Evolutionary conservation across 2,888 invertebrate species (phyloP).

Genomic region (Troides helena): DNA sequence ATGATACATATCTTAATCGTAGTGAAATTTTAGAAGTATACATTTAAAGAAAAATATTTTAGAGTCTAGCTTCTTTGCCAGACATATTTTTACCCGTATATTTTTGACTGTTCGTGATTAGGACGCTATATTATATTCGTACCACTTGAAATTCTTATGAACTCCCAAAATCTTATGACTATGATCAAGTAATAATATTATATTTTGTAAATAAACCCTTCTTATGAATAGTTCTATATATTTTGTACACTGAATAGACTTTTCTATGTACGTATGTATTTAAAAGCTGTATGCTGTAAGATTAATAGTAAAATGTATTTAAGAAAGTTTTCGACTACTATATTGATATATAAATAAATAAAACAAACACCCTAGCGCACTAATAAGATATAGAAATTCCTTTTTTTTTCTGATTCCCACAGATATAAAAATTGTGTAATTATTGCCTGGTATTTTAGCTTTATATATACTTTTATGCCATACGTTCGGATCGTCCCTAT

Average conservation of each 20-base stretch:
- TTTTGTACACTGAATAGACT: slow-evolving; percentile 51
- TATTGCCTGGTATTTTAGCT: slow-evolving; percentile 11
- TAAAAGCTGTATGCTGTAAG: slow-evolving; percentile 29
- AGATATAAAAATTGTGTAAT: not conserved
- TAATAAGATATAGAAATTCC: slow-evolving; percentile 1
- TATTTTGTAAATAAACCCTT: slow-evolving; percentile 74
- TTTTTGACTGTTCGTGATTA: slow-evolving; percentile 66
- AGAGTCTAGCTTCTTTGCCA: slow-evolving; percentile 63
- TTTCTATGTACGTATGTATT: slow-evolving; percentile 50
- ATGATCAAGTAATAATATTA: slow-evolving; percentile 64
- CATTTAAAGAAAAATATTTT: slow-evolving; percentile 57
- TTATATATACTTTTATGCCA: slow-evolving; percentile 30
- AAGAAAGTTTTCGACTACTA: slow-evolving; percentile 18
- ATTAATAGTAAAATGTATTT: slow-evolving; percentile 20
- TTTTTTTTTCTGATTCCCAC: not conserved
- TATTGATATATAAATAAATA: slow-evolving; percentile 5
- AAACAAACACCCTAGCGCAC: slow-evolving; percentile 10
- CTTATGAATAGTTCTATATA: slow-evolving; percentile 60
- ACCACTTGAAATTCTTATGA: slow-evolving; percentile 77
- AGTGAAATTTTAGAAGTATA: slow-evolving; percentile 72
- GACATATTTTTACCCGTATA: slow-evolving; percentile 72
- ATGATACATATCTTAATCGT: slow-evolving; percentile 73
- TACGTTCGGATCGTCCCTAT: slow-evolving; percentile 38
- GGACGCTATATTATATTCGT: slow-evolving; percentile 64
- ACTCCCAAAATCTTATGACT: slow-evolving; percentile 77